Conservation (phyloP, 2,113 vertebrate genomes). For the Anas platyrhynchos region DNA sequence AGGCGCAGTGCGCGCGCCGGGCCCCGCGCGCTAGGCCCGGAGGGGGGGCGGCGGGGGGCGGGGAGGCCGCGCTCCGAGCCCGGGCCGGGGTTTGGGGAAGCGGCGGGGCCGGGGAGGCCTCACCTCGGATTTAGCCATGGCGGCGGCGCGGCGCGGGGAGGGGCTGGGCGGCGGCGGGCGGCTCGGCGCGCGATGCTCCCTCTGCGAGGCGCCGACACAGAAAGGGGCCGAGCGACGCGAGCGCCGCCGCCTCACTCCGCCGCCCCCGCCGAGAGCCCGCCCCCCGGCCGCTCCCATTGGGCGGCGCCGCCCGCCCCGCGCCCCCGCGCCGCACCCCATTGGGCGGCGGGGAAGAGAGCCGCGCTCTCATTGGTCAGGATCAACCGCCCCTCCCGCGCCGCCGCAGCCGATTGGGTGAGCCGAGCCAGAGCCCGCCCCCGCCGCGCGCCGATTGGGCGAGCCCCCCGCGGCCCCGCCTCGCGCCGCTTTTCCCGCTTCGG, state of each 20-base stretch:
- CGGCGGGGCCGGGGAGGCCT: neutral
- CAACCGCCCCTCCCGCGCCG: neutral
- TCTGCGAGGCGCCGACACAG: slow-evolving; percentile 9
- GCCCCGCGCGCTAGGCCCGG: no score
- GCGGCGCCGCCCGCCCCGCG: neutral
- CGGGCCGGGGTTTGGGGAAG: no score
- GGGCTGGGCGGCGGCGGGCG: neutral
- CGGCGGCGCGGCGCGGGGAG: neutral
- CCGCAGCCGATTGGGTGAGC: accelerated
- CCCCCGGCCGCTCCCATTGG: slow-evolving; percentile 54
- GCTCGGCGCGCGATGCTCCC: slow-evolving; percentile 5
- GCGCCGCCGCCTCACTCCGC: slow-evolving; percentile 48
- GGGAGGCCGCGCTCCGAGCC: no score
- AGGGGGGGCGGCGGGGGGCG: no score
- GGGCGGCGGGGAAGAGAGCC: neutral
- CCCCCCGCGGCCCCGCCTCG: neutral
- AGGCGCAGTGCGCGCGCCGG: no score
- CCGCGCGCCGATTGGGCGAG: slow-evolving; percentile 20
- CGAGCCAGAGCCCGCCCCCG: slow-evolving; percentile 10
- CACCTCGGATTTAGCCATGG: slow-evolving; percentile 78
- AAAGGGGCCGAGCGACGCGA: slow-evolving; percentile 32
- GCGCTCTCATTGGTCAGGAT: neutral
- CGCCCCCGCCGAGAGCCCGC: slow-evolving; percentile 57
- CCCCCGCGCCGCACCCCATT: neutral
- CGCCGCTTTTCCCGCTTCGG: neutral